Base-by-base conservation (phyloP, 2,797 vertebrate genomes). In the Adelosebastes latens region DNA sequence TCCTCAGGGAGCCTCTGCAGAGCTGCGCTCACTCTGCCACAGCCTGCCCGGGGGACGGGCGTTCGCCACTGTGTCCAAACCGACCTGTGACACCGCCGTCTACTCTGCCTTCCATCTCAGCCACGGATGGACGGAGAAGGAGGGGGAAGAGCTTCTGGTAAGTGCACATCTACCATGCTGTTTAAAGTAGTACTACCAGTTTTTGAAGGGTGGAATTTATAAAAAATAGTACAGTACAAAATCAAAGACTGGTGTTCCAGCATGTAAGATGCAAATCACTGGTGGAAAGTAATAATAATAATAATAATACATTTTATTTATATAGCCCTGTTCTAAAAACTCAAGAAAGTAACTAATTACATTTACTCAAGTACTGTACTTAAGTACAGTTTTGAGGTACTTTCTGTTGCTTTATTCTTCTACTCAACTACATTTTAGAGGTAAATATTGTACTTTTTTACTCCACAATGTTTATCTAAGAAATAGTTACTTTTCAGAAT, bases 31-130 rank as follows among this genome's bases (percentile, higher is more conserved):
- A 34, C 80, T 65, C 71, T 96, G 96, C 92, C 94, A 96, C 92
- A 77, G 42, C 25, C 85, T 90, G 84, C 90, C 91, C 0, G 81
- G 83, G 16, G 95, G 95, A 77, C 90, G 72, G 73, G 42, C 88
- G 20, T 95, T 95, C 11, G 93, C 95, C 77, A 92, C 93, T 52
- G 87, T 96, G 73, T 89, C 89, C 82, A 87, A 78, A 64, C 86
- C 89, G 29, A 86, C 70, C 91, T 95, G 94, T 89, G 93, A 93
- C 91, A 88, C 88, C 29, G 88, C 91, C 52, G 90, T 94, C 85
- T 95, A 89, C 90, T 93, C 87, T 3, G 96, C 95, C 72, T 93
- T 96, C 89, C 91, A 79, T 77, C 90, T 96, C 42, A 63, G 74
- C 75, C 76, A 70, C 2, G 91, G 77, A 77, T 84, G 88, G 93